These are phyloP conservation scores for Eulimnadia texana DNA, from an alignment of 1,140 invertebrate species.

Conservation along the genomic window DNA sequence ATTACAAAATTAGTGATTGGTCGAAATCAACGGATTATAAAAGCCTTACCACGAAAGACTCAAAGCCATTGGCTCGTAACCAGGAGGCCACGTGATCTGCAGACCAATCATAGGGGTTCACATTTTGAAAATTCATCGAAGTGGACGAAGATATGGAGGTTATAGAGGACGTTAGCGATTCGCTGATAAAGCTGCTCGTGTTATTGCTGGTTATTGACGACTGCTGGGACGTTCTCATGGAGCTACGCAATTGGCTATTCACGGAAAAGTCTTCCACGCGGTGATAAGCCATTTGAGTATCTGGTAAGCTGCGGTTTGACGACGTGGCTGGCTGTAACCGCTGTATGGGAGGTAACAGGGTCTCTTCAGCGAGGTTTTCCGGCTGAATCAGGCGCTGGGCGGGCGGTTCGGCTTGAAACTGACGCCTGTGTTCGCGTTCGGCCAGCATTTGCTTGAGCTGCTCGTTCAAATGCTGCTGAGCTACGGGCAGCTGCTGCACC, in stretches of 20 bases:
- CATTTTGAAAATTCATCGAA: slow-evolving; percentile 2
- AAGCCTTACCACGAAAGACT: background rate
- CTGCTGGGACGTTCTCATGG: slow-evolving; percentile 1
- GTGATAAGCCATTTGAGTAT: background rate
- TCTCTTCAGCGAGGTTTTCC: slow-evolving; percentile 8
- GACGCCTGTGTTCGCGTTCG: slow-evolving; percentile 44
- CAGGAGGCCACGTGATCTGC: slow-evolving; percentile 58
- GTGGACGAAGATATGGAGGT: slow-evolving; percentile 1
- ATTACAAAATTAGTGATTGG: no score
- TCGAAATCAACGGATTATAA: no score
- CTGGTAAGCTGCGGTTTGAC: slow-evolving; percentile 12
- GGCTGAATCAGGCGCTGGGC: background rate
- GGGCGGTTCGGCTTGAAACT: slow-evolving; percentile 5
- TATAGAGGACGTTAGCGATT: background rate
- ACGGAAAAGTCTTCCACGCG: background rate
- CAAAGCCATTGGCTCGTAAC: slow-evolving; percentile 40
- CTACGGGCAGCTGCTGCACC: slow-evolving; percentile 26
- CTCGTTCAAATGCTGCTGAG: slow-evolving; percentile 57
- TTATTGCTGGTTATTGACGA: background rate
- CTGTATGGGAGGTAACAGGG: slow-evolving; percentile 3
- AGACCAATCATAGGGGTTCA: slow-evolving; percentile 1
- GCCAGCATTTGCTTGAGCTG: slow-evolving; percentile 67
- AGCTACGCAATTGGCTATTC: background rate
- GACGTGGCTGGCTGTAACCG: slow-evolving; percentile 15
- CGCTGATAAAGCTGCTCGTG: background rate